Conservation (phyloP, 2,113 vertebrate genomes). For the Nothobranchius furzeri region DNA sequence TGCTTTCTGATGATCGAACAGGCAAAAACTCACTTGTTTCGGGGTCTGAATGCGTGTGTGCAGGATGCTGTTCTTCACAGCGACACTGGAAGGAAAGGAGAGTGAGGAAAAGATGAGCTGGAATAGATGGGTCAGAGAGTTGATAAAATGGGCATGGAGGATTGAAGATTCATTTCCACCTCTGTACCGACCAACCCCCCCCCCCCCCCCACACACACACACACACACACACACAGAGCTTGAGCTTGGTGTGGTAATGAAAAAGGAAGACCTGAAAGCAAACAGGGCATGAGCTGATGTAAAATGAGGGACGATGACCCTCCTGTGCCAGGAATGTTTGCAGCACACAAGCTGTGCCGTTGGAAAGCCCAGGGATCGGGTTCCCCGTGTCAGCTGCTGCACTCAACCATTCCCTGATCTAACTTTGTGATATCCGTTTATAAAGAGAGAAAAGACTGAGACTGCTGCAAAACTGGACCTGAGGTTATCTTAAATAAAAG, state of each 20-base stretch:
- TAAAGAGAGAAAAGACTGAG: constrained; percentile 19
- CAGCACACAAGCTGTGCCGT: constrained; percentile 58
- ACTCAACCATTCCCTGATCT: constrained; percentile 51
- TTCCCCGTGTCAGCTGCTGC: constrained; percentile 74
- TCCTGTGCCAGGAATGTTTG: constrained; percentile 64
- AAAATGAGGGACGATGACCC: constrained; percentile 40
- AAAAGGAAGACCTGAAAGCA: constrained; percentile 34
- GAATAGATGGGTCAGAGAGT: background rate
- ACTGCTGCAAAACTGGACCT: constrained; percentile 16
- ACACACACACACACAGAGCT: background rate
- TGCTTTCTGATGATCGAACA: constrained; percentile 16
- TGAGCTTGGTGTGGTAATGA: constrained; percentile 16
- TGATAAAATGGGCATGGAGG: background rate
- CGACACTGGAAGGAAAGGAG: background rate
- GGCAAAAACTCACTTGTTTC: constrained; percentile 28
- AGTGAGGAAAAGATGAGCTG: background rate
- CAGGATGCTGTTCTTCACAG: constrained; percentile 1
- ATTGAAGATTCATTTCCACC: background rate
- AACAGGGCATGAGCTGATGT: constrained; percentile 35
- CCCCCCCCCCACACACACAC: too few species aligned
- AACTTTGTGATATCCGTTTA: constrained; percentile 57
- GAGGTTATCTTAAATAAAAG: background rate
- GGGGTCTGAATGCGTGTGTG: constrained; percentile 16
- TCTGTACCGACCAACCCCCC: background rate
- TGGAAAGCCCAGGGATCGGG: constrained; percentile 71